Evolutionary conservation across 2,797 vertebrate genomes (phyloP), one percentile per base, ranked within the genome.

Genomic region (Sebastes minor): DNA sequence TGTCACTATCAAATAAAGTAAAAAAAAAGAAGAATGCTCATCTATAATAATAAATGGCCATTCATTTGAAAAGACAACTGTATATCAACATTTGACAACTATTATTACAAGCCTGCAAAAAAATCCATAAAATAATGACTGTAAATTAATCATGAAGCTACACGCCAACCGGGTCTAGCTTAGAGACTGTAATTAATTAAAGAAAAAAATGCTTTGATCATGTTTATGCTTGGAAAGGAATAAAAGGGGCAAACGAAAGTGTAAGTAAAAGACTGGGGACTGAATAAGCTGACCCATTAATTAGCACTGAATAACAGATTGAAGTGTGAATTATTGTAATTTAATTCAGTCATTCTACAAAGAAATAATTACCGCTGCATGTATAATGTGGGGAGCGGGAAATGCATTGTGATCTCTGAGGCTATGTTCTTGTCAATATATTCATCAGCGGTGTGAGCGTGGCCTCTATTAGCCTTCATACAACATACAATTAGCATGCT

Each of bases 401-500:
- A 86, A 87, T 11, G 67, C 71, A 84, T 84, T 88, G 84, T 87
- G 85, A 92, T 89, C 79, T 88, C 65, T 33, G 30, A 62, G 74
- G 77, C 82, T 88, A 77, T 74, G 62, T 82, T 88, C 89, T 81
- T 88, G 80, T 92, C 88, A 78, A 64, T 81, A 71, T 89, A 81
- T 88, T 91, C 88, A 86, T 89, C 85, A 78, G 81, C n/a, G 49
- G 71, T 30, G 59, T 71, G 85, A 78, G 80, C 67, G 27, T 83
- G 90, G 77, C 92, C 86, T 90, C 88, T 70, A 92, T 94, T 94
- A 94, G 83, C 81, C 89, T 82, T 78, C 33, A 14, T 65, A 46
- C 71, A 81, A 83, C 81, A 76, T 85, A 88, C 73, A 87, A 91
- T 91, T 90, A 88, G 69, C 66, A 60, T 46, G 70, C 42, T 82